Evolutionary conservation across 2,888 invertebrate genomes (phyloP).

Genomic region (Tenthredo amoena): DNA sequence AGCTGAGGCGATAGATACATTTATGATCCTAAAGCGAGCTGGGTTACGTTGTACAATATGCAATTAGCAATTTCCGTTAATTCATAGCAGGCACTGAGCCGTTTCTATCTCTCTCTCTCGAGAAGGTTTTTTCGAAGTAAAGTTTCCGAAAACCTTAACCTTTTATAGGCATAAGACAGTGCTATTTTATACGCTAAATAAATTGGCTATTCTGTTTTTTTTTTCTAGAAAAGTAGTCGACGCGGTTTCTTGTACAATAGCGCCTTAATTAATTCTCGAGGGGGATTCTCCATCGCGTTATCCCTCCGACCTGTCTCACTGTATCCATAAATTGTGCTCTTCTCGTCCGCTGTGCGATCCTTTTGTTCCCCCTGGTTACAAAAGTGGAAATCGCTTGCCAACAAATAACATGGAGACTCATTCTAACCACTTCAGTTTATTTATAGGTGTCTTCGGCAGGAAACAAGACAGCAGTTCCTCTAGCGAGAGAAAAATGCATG

Average conservation of each 20-base stretch:
- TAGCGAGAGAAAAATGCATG: not conserved
- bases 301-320: slow-evolving; percentile 34
- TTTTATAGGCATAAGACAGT: not conserved
- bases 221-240: slow-evolving; percentile 44
- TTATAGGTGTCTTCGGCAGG: not conserved
- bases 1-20: not conserved
- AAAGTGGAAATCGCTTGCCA: slow-evolving; percentile 46
- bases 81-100: not conserved
- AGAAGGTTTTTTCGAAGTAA: not conserved
- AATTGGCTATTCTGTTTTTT: slow-evolving; percentile 21
- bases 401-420: slow-evolving; percentile 38
- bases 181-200: slow-evolving; percentile 24
- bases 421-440: slow-evolving; percentile 1
- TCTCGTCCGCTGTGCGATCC: slow-evolving; percentile 32
- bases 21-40: not conserved
- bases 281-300: slow-evolving; percentile 40
- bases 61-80: slow-evolving; percentile 3
- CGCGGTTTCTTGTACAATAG: slow-evolving; percentile 47
- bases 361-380: slow-evolving; percentile 42
- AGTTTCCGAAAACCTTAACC: not conserved
- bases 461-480: not conserved
- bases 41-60: not conserved
- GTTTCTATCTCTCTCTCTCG: not conserved
- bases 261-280: slow-evolving; percentile 51
- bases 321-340: slow-evolving; percentile 48